Conservation (phyloP, 2,113 vertebrate genomes). For the Gallinago undulata region DNA sequence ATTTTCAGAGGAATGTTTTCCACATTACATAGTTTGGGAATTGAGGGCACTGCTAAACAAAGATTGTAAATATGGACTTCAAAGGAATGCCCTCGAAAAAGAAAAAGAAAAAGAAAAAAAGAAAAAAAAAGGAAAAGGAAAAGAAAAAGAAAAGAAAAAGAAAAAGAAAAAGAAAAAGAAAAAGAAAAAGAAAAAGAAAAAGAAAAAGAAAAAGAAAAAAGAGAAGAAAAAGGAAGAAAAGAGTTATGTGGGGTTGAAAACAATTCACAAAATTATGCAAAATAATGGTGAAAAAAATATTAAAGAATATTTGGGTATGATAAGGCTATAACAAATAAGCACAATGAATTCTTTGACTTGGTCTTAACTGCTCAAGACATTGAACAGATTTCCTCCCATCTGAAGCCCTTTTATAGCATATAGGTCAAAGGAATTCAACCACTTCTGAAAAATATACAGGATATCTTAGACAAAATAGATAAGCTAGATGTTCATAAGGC, state of each 20-base stretch:
- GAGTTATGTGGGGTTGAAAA: no score
- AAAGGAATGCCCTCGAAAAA: background rate
- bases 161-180: no score
- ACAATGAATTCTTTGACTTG: background rate
- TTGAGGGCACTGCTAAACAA: background rate
- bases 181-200: background rate
- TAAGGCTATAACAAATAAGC: background rate
- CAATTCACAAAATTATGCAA: no score
- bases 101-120: background rate
- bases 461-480: background rate
- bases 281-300: background rate
- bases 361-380: background rate
- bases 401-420: background rate
- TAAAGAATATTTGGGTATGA: background rate
- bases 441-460: background rate
- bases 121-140: accelerated
- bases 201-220: accelerated
- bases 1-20: background rate
- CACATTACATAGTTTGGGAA: background rate
- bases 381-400: background rate
- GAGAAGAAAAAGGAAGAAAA: no score
- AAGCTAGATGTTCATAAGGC: background rate
- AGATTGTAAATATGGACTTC: background rate
- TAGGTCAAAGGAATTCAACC: background rate
- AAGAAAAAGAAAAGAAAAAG: accelerated